These are phyloP conservation scores for Saccopteryx leptura DNA, from an alignment of 2,113 vertebrate species.

Conservation along the genomic window DNA sequence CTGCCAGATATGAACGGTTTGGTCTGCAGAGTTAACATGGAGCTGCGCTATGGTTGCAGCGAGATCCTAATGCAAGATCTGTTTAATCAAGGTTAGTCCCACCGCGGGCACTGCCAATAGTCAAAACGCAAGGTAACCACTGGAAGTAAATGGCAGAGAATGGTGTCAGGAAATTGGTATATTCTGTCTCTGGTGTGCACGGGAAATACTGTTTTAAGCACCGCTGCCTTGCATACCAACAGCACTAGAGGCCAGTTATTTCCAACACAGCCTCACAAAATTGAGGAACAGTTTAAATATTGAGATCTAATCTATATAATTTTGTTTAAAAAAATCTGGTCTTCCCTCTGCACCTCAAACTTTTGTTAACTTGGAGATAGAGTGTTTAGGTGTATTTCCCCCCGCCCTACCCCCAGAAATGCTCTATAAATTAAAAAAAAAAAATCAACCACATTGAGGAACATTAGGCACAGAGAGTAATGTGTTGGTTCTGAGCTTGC, in stretches of 20 bases:
- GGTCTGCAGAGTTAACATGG: slow-evolving; percentile 87
- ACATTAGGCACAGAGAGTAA: slow-evolving; percentile 96
- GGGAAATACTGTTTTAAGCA: slow-evolving; percentile 89
- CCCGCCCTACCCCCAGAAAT: slow-evolving; percentile 85
- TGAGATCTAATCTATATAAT: slow-evolving; percentile 92
- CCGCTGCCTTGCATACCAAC: slow-evolving; percentile 94
- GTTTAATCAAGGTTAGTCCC: slow-evolving; percentile 87
- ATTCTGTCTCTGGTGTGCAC: slow-evolving; percentile 86
- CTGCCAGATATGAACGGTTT: slow-evolving; percentile 84
- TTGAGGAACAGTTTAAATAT: slow-evolving; percentile 96
- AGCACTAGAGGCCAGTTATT: slow-evolving; percentile 91
- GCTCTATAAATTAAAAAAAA: slow-evolving; percentile 92
- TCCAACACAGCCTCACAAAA: slow-evolving; percentile 97
- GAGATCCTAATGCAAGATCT: slow-evolving; percentile 83
- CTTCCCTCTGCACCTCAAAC: slow-evolving; percentile 91
- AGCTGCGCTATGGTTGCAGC: slow-evolving; percentile 88
- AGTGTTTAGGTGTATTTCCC: slow-evolving; percentile 86
- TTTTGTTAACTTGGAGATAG: slow-evolving; percentile 88
- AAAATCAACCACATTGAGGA: slow-evolving; percentile 91
- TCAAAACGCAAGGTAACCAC: slow-evolving; percentile 86
- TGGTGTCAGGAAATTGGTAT: slow-evolving; percentile 85
- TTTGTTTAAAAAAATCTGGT: slow-evolving; percentile 89
- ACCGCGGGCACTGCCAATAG: slow-evolving; percentile 85
- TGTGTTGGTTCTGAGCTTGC: slow-evolving; percentile 97
- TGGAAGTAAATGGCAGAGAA: slow-evolving; percentile 86